Evolutionary conservation across 2,888 invertebrate genomes (phyloP), one percentile per base, ranked within the genome.

Genomic region (Torymus aiolomorphi): DNA sequence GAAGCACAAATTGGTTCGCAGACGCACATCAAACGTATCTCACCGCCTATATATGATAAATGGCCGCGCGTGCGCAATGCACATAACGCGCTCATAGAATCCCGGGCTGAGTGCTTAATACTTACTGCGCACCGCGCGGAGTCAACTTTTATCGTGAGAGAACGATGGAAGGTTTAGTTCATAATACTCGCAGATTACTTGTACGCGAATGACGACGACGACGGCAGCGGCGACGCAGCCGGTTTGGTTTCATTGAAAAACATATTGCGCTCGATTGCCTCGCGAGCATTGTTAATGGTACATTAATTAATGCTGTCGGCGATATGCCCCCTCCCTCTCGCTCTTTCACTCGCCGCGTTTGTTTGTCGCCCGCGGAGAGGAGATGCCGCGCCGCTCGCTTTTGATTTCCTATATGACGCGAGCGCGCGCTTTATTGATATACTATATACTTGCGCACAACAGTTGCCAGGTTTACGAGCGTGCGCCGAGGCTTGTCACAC

Each of bases 331-430:
- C 54, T 16, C 18, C 18, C 63, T 42, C 51, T 14, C 13, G n/a
- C 11, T 57, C 8, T 49, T 59, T 51, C 42, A 8, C 42, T 42
- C 8, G 42, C 5, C 8, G 42, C 42, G 49, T 76, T 76, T 67
- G 57, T 24, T 65, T 66, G 51, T 16, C 56, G 18, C 16, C 11
- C 11, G 42, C 42, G 2, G 59, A n/a, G 18, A 67, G 52, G 16
- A 78, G 65, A 65, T 65, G 65, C 3, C 42, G 42, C 42, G 42
- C 1, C 42, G 42, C 8, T 42, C 42, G 49, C 59, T 78, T 62
- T 56, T 66, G 73, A 72, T 78, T 73, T 20, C 42, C 54, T 62
- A 67, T 78, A 67, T 78, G 72, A 78, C 72, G 72, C 59, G 20
- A 73, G 65, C 14, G 12, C 24, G 59, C 11, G 12, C 24, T 54